Evolutionary conservation across 2,113 vertebrate genomes (phyloP).

Genomic region (Odobenus rosmarus): DNA sequence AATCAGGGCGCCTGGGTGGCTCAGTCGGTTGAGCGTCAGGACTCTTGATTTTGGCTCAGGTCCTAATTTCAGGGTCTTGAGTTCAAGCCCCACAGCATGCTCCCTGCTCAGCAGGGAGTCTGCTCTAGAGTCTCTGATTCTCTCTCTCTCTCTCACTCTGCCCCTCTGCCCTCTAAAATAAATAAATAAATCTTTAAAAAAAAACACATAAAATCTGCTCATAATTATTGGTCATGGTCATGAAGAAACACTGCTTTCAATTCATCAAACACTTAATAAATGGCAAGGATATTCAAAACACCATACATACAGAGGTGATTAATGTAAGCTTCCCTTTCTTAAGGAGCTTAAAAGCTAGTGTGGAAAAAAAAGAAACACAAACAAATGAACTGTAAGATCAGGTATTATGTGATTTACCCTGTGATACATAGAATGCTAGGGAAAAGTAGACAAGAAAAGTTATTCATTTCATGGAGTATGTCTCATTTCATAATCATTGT

Average conservation of each 20-base stretch:
- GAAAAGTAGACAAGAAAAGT: not conserved
- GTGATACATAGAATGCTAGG: not conserved
- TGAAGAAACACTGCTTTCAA: conserved; percentile 11
- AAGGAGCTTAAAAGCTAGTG: not conserved
- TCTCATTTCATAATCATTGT: not conserved
- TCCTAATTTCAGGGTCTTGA: not conserved
- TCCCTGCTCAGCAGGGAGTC: not conserved
- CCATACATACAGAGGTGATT: not conserved
- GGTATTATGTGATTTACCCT: not conserved
- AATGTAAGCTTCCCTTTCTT: not conserved
- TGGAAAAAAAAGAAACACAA: not conserved
- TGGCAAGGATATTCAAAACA: not conserved
- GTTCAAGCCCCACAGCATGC: not conserved
- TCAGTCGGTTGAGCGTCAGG: not conserved
- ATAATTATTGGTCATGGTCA: not conserved
- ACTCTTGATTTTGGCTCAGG: not conserved
- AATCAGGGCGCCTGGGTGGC: not conserved
- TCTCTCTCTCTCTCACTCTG: not conserved
- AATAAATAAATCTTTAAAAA: not conserved
- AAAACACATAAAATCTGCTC: not conserved
- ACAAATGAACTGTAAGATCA: conserved; percentile 13
- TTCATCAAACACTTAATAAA: not conserved
- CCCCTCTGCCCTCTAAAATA: not conserved
- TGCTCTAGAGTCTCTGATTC: not conserved
- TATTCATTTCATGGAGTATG: not conserved